Conservation (phyloP, 92 coral and sea anemone genomes). For the Palythoa grandis region DNA sequence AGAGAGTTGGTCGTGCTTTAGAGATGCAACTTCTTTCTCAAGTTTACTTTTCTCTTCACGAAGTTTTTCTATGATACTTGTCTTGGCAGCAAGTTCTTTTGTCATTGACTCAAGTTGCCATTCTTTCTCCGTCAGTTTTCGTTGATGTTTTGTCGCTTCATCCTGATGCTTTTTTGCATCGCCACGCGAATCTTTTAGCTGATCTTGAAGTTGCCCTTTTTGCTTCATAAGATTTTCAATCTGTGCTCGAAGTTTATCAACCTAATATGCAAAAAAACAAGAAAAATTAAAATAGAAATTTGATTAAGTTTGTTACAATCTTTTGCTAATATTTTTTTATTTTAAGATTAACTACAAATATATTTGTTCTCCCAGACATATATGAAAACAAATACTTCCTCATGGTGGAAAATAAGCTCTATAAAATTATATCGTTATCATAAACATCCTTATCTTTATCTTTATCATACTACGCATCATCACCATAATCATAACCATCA, state of each 20-base stretch:
- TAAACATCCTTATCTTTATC: background rate
- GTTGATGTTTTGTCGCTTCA: constrained; percentile 80
- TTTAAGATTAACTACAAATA: too few relatives aligned
- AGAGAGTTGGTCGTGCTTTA: constrained; percentile 80
- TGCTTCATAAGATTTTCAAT: constrained; percentile 92
- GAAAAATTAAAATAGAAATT: constrained; percentile 4
- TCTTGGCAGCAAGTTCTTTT: constrained; percentile 78
- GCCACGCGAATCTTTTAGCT: constrained; percentile 83
- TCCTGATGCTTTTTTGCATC: constrained; percentile 90
- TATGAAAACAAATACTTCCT: too few relatives aligned
- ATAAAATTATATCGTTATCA: too few relatives aligned
- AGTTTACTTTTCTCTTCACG: constrained; percentile 80
- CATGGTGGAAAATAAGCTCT: too few relatives aligned
- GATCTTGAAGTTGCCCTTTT: constrained; percentile 87
- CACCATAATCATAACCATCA: background rate
- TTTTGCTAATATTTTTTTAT: too few relatives aligned
- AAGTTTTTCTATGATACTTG: constrained; percentile 74
- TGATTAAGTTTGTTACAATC: background rate
- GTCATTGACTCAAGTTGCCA: constrained; percentile 89
- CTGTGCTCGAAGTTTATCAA: constrained; percentile 89
- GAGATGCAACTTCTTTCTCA: constrained; percentile 74
- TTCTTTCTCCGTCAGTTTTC: constrained; percentile 92
- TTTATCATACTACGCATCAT: background rate
- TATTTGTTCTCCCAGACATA: too few relatives aligned
- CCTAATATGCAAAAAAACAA: constrained; percentile 56